Evolutionary conservation across 2,113 vertebrate species (phyloP).

Genomic region (Anthoscopus minutus): DNA sequence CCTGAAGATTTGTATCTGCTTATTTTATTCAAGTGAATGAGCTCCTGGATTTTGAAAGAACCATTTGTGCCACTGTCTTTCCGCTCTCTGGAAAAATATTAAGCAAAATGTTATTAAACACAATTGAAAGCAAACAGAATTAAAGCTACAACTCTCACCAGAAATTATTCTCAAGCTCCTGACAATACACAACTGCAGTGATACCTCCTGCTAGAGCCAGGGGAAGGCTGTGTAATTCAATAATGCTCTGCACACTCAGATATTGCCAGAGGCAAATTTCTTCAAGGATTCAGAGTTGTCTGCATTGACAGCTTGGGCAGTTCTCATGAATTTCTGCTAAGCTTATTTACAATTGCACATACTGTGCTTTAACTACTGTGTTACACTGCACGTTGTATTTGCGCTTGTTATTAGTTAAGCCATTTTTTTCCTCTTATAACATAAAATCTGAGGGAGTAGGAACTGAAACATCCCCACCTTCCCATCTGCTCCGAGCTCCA

Average conservation of each 20-base stretch:
- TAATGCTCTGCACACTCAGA: not conserved
- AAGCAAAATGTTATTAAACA: not conserved
- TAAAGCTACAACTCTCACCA: not conserved
- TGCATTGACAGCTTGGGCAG: not conserved
- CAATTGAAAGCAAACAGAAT: not conserved
- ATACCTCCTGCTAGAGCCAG: not conserved
- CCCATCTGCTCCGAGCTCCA: conserved; percentile 94
- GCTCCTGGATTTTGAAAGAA: not conserved
- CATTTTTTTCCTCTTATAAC: not conserved
- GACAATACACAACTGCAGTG: not conserved
- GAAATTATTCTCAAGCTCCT: not conserved
- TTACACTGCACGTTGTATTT: not conserved
- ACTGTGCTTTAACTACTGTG: not conserved
- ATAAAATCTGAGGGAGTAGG: not conserved
- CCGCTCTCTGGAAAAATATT: not conserved
- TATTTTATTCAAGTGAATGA: not conserved
- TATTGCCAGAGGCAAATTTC: not conserved
- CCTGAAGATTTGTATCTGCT: not conserved
- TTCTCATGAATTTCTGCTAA: not conserved
- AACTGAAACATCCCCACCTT: conserved; percentile 80
- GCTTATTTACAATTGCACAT: not conserved
- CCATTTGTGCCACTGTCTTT: not conserved
- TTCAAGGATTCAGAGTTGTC: not conserved
- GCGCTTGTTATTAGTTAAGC: not conserved
- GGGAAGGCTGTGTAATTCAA: not conserved